Evolutionary conservation across 2,888 invertebrate genomes (phyloP), one percentile per base, ranked within the genome.

Genomic region (Callinectes sapidus): DNA sequence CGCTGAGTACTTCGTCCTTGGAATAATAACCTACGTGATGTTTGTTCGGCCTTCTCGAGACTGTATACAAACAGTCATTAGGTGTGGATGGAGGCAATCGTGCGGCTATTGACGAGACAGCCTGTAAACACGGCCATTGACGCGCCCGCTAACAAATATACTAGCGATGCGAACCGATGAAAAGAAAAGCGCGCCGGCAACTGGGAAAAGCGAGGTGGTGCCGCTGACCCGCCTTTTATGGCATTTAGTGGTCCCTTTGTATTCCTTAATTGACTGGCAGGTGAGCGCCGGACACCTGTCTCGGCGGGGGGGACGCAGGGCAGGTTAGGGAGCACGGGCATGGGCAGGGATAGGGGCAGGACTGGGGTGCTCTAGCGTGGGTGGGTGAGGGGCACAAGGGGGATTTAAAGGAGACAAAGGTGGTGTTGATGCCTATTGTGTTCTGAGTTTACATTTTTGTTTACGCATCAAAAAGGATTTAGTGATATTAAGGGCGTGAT

Each of bases 51-150:
- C 35, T 32, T 35, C 81, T 81, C 35, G 32, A 81, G 55, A 55
- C 88, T 88, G 88, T 88, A 88, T 88, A 88, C 88, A 88, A 88
- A 88, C 88, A 88, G 54, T 88, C 88, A 88, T 88, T 88, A 88
- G 55, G 88, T 81, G 81, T 81, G 81, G 35, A 81, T 35, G 81
- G 81, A 81, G 81, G 81, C 35, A 81, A 81, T 81, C 81, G 81
- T 5, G 81, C 14, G 35, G 81, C 81, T n/a, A 32, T 81, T 81
- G 81, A 81, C 81, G 81, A 81, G 81, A 81, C 81, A 81, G 81
- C 35, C 14, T 35, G 81, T 35, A 32, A 81, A 81, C 81, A 81
- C 81, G 32, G 81, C 81, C 81, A 35, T 81, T 35, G 81, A 81
- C 81, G 81, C 81, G 71, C 14, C 81, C 32, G 35, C 81, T 81